These are phyloP conservation scores for Mesitornis unicolor DNA, from an alignment of 2,113 vertebrate genomes.

Conservation along the genomic window DNA sequence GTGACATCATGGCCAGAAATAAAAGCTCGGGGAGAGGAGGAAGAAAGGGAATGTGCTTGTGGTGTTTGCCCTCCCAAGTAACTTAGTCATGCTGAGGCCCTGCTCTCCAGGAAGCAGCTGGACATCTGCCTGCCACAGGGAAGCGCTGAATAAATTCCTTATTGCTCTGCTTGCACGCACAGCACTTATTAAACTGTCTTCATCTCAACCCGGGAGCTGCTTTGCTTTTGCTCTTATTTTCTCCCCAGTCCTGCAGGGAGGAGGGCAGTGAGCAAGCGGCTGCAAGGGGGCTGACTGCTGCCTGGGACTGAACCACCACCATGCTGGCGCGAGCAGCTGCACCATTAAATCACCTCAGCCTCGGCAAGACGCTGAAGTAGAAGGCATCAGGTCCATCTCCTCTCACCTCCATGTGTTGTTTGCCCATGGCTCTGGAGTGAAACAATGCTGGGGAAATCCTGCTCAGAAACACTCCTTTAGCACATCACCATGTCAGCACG, in stretches of 20 bases:
- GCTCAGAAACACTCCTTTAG: neutral
- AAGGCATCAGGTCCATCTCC: fast-evolving
- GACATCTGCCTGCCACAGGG: neutral
- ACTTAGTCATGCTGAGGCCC: neutral
- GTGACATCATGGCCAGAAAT: neutral
- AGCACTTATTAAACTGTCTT: neutral
- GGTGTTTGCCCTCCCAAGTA: neutral
- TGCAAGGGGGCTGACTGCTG: fast-evolving
- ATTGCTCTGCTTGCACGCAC: neutral
- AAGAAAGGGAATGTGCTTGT: neutral
- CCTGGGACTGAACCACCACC: neutral
- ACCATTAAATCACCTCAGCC: neutral
- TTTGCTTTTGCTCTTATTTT: neutral
- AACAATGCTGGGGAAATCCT: neutral
- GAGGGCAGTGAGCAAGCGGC: neutral
- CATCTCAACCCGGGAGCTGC: neutral
- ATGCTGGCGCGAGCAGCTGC: neutral
- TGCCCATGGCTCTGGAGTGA: neutral
- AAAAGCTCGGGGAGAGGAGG: neutral
- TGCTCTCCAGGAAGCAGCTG: neutral
- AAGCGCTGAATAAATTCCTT: neutral
- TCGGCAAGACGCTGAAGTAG: neutral
- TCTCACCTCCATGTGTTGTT: neutral
- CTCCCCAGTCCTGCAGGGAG: neutral
- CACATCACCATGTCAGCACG: neutral